Evolutionary conservation across 1,140 invertebrate species (phyloP).

Genomic region (Hyphantria cunea): DNA sequence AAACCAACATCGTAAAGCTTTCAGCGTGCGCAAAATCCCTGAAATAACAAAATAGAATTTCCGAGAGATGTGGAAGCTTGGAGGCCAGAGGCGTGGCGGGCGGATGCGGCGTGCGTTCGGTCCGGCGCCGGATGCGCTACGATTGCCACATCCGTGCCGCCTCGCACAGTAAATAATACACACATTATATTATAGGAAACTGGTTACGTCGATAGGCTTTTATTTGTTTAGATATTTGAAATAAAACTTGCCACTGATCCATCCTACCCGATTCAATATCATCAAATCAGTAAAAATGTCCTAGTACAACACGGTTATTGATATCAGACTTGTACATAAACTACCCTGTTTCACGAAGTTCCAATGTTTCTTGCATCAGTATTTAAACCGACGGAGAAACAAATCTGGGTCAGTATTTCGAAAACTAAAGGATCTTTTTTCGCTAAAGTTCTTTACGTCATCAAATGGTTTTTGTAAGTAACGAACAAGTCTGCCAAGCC

Average conservation of each 20-base stretch:
- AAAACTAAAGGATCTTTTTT: no score
- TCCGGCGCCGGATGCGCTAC: conserved; percentile 39
- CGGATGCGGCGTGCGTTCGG: conserved; percentile 51
- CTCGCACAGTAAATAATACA: conserved; percentile 24
- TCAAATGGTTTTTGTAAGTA: background rate
- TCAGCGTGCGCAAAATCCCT: conserved; percentile 43
- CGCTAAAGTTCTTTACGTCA: no score
- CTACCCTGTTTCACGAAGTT: no score
- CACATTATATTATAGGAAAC: conserved; percentile 21
- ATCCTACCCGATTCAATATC: no score
- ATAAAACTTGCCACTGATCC: background rate
- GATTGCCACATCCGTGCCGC: conserved; percentile 52
- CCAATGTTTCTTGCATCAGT: no score
- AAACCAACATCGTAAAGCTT: conserved; percentile 52
- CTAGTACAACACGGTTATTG: no score
- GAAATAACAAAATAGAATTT: conserved; percentile 52
- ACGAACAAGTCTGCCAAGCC: background rate
- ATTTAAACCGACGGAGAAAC: no score
- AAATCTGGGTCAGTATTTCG: no score
- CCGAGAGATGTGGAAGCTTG: conserved; percentile 24
- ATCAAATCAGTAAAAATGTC: no score
- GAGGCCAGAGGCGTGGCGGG: conserved; percentile 28
- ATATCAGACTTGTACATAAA: no score
- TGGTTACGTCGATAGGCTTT: conserved; percentile 11
- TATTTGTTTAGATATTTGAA: background rate